These are phyloP conservation scores for Erythrocercus mccallii DNA, from an alignment of 2,113 vertebrate genomes.

Conservation along the genomic window DNA sequence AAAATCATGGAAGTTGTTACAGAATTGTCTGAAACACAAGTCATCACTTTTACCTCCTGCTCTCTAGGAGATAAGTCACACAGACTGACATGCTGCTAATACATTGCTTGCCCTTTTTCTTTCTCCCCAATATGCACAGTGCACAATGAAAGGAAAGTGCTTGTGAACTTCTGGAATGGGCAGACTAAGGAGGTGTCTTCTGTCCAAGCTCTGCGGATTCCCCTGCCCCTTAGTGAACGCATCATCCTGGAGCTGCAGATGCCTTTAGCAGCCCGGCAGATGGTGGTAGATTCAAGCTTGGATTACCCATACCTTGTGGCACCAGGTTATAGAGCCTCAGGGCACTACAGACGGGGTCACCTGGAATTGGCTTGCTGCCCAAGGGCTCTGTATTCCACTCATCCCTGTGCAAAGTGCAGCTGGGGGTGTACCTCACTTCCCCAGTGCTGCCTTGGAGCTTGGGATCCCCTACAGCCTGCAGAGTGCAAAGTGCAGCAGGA, in stretches of 20 bases:
- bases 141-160: neutral
- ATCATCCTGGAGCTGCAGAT: conserved; percentile 71
- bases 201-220: conserved; percentile 37
- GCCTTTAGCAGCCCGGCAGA: conserved; percentile 59
- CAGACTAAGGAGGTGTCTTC: conserved; percentile 54
- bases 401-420: neutral
- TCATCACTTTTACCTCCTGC: neutral
- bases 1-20: neutral
- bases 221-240: conserved; percentile 35
- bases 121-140: neutral
- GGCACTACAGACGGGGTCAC: neutral
- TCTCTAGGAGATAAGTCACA: neutral
- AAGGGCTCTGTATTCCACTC: neutral
- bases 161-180: conserved; percentile 74
- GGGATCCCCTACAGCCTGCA: neutral
- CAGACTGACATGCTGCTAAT: neutral
- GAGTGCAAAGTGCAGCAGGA: neutral
- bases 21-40: neutral
- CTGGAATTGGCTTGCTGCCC: neutral
- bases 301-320: conserved; percentile 47
- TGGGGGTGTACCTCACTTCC: neutral
- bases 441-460: neutral
- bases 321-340: conserved; percentile 43
- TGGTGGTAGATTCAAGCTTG: conserved; percentile 51
- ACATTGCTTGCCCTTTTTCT: neutral